These are phyloP conservation scores for Drosophila falleni DNA, from an alignment of 2,888 invertebrate species.

Conservation along the genomic window DNA sequence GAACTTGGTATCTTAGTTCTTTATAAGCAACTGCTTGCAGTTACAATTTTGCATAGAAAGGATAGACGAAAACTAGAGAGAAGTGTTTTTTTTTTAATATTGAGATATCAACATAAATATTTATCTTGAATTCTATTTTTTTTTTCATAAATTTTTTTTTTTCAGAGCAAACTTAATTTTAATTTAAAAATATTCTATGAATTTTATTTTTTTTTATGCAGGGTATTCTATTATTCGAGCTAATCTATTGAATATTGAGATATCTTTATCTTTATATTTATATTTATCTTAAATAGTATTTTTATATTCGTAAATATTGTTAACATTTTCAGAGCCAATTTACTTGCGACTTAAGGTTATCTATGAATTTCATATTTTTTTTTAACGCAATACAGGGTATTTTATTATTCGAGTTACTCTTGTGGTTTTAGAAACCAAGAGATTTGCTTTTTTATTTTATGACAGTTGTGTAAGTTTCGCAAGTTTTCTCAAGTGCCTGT, in stretches of 20 bases:
- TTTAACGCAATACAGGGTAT: slow-evolving; percentile 12
- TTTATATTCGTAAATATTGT: too few relatives aligned
- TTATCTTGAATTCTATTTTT: too few relatives aligned
- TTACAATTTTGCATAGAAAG: background rate
- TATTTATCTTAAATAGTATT: too few relatives aligned
- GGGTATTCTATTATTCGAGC: slow-evolving; percentile 1
- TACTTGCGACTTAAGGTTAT: too few relatives aligned
- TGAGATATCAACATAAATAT: background rate
- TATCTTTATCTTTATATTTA: too few relatives aligned
- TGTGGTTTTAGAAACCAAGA: background rate
- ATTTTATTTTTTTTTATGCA: background rate
- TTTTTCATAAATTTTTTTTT: too few relatives aligned
- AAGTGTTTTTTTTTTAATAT: background rate
- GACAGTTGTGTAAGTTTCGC: slow-evolving; percentile 48
- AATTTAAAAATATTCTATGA: background rate
- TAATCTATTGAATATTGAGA: too few relatives aligned
- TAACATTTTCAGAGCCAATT: too few relatives aligned
- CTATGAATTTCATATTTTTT: background rate
- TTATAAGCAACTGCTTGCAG: background rate
- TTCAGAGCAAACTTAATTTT: too few relatives aligned
- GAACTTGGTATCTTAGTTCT: slow-evolving; percentile 12
- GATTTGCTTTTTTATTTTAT: slow-evolving; percentile 53
- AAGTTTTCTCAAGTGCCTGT: slow-evolving; percentile 48
- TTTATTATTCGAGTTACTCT: background rate
- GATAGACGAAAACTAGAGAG: background rate